Percentiles rank a stretch among this genome's conserved stretches.
Conservation (phyloP, 2,797 vertebrate genomes). For the Heterohyrax brucei region DNA sequence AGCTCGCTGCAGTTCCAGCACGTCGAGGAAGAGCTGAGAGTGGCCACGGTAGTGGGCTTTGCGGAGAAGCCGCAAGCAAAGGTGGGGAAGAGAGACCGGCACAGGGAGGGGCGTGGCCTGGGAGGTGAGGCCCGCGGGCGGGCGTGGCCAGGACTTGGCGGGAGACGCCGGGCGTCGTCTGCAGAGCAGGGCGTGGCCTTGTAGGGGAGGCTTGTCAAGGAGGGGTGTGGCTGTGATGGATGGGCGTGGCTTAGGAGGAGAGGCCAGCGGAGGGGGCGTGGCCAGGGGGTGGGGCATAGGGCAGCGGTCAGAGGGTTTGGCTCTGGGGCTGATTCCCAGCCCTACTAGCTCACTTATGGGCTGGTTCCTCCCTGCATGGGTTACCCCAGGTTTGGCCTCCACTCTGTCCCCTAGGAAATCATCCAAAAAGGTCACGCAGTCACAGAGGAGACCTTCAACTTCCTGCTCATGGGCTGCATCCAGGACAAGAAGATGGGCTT, state of each 20-base stretch:
- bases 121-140: too few species aligned
- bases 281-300: too few species aligned
- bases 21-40: neutral
- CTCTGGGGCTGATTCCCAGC: neutral
- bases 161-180: too few species aligned
- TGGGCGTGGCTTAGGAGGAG: neutral
- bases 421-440: constrained; percentile 92
- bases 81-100: neutral
- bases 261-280: neutral
- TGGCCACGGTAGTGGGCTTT: neutral
- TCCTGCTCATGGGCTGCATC: constrained; percentile 96
- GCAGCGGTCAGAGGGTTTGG: neutral
- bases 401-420: constrained; percentile 93
- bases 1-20: neutral
- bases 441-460: constrained; percentile 95
- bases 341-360: fast-evolving
- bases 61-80: neutral
- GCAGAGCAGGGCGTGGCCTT: too few species aligned
- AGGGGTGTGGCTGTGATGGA: too few species aligned
- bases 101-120: neutral
- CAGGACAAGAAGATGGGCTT: constrained; percentile 95
- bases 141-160: too few species aligned
- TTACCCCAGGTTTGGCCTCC: neutral
- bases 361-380: neutral
- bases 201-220: fast-evolving